A percentile compares a stretch with the other conserved stretches of the same genome.
Evolutionary conservation across 1,140 invertebrate species (phyloP).

Genomic region (Aphelenchoides fujianensis): DNA sequence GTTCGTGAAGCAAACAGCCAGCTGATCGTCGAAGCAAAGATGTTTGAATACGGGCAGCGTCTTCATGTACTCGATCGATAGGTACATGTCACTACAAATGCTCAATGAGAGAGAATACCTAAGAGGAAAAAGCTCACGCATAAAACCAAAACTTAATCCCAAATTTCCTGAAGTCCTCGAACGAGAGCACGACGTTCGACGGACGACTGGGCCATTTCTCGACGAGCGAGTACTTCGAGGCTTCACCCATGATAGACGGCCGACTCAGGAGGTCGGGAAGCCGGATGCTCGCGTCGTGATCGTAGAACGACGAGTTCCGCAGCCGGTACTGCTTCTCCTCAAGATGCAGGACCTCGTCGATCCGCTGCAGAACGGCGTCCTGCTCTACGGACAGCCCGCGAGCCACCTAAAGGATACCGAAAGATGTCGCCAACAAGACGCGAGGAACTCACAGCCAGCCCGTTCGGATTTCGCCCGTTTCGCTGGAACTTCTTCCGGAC

Average conservation of each 20-base stretch:
- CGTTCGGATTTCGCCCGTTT: constrained; percentile 6
- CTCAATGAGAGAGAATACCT: no score
- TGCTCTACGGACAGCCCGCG: constrained; percentile 7
- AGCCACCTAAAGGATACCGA: constrained; percentile 4
- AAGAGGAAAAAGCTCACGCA: neutral
- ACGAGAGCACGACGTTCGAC: neutral
- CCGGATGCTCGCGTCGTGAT: constrained; percentile 14
- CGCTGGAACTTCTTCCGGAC: constrained; percentile 30
- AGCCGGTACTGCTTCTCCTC: constrained; percentile 23
- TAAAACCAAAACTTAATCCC: constrained; percentile 30
- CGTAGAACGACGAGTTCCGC: constrained; percentile 21
- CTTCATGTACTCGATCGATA: constrained; percentile 25
- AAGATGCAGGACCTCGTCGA: constrained; percentile 28
- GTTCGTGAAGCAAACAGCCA: neutral
- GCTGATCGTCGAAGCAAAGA: constrained; percentile 3
- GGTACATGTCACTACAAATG: constrained; percentile 22
- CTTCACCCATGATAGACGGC: constrained; percentile 1
- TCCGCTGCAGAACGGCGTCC: constrained; percentile 8
- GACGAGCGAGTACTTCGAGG: constrained; percentile 30
- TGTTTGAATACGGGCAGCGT: constrained; percentile 23
- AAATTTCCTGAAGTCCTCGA: constrained; percentile 21
- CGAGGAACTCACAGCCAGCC: constrained; percentile 11
- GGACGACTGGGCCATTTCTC: constrained; percentile 24
- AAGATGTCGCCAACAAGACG: neutral
- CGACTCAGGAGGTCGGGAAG: constrained; percentile 17